Evolutionary conservation across 2,113 vertebrate species (phyloP).

Genomic region (Cathartes aura): DNA sequence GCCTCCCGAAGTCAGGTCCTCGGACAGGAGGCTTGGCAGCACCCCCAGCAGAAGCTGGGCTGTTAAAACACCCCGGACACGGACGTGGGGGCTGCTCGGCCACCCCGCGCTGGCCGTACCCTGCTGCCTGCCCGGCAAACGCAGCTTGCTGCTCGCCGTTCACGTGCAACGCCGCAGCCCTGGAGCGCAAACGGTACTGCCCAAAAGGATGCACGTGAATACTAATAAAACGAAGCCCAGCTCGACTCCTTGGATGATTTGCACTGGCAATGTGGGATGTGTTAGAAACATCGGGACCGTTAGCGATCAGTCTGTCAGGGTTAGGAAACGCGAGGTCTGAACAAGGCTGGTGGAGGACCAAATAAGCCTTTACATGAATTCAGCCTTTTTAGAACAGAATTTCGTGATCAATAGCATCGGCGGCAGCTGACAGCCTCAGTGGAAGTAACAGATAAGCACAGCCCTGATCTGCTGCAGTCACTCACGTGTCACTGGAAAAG

Average conservation of each 20-base stretch:
- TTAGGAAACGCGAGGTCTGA: not conserved
- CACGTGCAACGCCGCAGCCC: not conserved
- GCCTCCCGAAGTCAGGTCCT: not conserved
- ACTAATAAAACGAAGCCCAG: not conserved
- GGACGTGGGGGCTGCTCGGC: accelerated
- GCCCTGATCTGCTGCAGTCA: not conserved
- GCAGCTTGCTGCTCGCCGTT: not conserved
- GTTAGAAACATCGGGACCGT: not conserved
- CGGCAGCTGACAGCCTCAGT: not conserved
- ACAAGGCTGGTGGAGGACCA: not conserved
- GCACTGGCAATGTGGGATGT: not conserved
- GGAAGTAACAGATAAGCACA: not conserved
- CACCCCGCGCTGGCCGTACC: not conserved
- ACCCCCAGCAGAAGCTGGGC: not conserved
- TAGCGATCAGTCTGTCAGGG: not conserved
- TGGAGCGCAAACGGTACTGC: not conserved
- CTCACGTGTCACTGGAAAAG: accelerated
- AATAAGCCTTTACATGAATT: not conserved
- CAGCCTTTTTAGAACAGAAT: not conserved
- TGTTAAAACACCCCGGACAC: not conserved
- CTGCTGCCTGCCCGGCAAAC: not conserved
- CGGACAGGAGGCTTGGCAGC: not conserved
- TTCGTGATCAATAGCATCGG: not conserved
- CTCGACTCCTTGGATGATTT: not conserved
- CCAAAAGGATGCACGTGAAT: not conserved